Evolutionary conservation across 2,797 vertebrate genomes (phyloP).

Genomic region (Sylvia borin): DNA sequence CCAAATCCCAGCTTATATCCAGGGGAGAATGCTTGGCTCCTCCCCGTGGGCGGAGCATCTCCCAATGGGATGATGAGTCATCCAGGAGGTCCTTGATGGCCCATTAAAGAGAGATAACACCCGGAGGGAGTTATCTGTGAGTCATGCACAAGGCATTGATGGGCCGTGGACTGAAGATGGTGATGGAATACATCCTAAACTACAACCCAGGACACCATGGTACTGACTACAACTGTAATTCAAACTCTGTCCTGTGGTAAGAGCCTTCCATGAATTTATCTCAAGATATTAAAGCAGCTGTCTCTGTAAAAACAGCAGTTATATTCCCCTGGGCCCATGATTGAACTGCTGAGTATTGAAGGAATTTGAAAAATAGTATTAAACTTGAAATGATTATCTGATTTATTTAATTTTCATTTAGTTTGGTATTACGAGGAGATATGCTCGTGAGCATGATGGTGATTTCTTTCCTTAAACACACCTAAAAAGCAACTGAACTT

Average conservation of each 20-base stretch:
- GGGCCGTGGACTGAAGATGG: too few species aligned
- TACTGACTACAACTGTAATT: background rate
- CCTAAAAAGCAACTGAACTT: background rate
- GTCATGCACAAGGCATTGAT: too few species aligned
- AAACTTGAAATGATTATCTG: background rate
- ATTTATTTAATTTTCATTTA: background rate
- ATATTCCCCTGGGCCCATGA: background rate
- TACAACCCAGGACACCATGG: background rate
- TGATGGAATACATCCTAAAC: too few species aligned
- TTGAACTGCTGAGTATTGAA: background rate
- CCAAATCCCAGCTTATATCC: too few species aligned
- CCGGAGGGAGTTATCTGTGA: too few species aligned
- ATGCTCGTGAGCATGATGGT: background rate
- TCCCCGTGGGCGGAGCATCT: too few species aligned
- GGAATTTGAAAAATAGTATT: background rate
- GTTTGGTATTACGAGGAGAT: background rate
- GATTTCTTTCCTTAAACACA: background rate
- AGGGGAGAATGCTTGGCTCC: too few species aligned
- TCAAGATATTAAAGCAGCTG: background rate
- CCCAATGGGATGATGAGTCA: too few species aligned
- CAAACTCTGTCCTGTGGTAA: background rate
- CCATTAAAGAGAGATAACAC: too few species aligned
- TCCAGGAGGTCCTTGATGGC: too few species aligned
- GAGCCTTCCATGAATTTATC: background rate
- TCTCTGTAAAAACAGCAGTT: background rate